Evolutionary conservation across 2,113 vertebrate genomes (phyloP), one percentile per base, ranked within the genome.

Genomic region (Tyto alba): DNA sequence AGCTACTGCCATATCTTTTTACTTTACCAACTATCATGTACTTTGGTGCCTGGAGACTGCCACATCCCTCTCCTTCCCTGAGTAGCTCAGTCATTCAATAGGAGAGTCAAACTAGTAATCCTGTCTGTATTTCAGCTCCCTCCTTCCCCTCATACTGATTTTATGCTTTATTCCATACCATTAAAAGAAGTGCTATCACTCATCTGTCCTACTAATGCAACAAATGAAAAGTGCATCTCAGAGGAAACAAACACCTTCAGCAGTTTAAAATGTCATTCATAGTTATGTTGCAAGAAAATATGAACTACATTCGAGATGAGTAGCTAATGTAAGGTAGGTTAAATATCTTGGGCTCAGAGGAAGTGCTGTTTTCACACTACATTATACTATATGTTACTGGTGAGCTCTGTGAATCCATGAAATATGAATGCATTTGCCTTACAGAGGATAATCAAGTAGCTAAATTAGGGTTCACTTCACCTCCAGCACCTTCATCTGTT

Each of bases 201-300:
- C 69, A 8, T 22, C 43, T 71, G 45, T 59, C 17, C 75, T n/a
- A 15, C 73, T 66, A 81, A 93, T 7, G 40, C 41, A 74, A 26
- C 82, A 56, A 95, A 97, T 92, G 79, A 90, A 96, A 95, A 96
- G 85, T 64, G 66, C 60, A 67, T 43, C 78, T 82, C 71, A 17
- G 77, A 74, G 75, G 79, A 82, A 84, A 88, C 60, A 79, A 94
- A 85, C 75, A 60, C 64, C 36, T 64, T 43, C 85, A 71, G 82
- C 79, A 27, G 18, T 25, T 78, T 69, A 7, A 90, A 71, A 68
- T 43, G n/a, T 38, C 56, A 27, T 72, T 89, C 50, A 40, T 62
- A 21, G 85, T 78, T 16, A 13, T 50, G 66, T 80, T 75, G 78
- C 59, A 38, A 55, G 55, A 50, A 10, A 34, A 50, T 32, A 85